Percentiles rank a stretch among this genome's conserved stretches.
Evolutionary conservation across 2,888 invertebrate genomes (phyloP).

Genomic region (Physocephala rufipes): DNA sequence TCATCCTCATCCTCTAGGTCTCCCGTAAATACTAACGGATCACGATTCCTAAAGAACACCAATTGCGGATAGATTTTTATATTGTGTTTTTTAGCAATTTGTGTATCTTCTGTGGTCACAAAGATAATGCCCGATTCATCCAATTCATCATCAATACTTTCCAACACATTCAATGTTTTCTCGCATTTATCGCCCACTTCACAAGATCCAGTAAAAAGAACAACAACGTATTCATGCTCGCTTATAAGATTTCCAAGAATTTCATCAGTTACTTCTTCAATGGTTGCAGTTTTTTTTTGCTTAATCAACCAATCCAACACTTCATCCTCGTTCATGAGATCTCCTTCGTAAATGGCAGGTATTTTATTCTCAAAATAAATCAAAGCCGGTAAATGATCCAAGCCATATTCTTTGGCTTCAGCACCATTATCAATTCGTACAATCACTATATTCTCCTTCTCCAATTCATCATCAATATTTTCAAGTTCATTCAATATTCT

Average conservation of each 20-base stretch:
- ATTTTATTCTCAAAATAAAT: slow-evolving; percentile 92
- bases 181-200: slow-evolving; percentile 90
- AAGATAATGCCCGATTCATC: slow-evolving; percentile 94
- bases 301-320: slow-evolving; percentile 85
- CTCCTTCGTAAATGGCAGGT: slow-evolving; percentile 90
- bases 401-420: slow-evolving; percentile 90
- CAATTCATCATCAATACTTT: slow-evolving; percentile 91
- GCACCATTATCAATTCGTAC: slow-evolving; percentile 89
- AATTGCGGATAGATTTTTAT: slow-evolving; percentile 86
- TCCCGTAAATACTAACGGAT: slow-evolving; percentile 84
- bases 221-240: slow-evolving; percentile 93
- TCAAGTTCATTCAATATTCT: slow-evolving; percentile 87
- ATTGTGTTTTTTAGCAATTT: slow-evolving; percentile 83
- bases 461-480: slow-evolving; percentile 90
- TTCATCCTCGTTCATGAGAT: slow-evolving; percentile 90
- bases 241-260: slow-evolving; percentile 85
- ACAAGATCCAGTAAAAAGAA: slow-evolving; percentile 90
- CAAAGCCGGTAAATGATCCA: slow-evolving; percentile 81
- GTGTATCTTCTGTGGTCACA: slow-evolving; percentile 88
- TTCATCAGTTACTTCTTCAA: slow-evolving; percentile 94
- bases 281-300: slow-evolving; percentile 89
- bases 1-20: slow-evolving; percentile 92
- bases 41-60: slow-evolving; percentile 91
- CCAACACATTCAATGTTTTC: slow-evolving; percentile 83
- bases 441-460: slow-evolving; percentile 89